phyloP scores from a whole-genome alignment of 2,113 vertebrate species.

The Siniperca chuatsi region DNA sequence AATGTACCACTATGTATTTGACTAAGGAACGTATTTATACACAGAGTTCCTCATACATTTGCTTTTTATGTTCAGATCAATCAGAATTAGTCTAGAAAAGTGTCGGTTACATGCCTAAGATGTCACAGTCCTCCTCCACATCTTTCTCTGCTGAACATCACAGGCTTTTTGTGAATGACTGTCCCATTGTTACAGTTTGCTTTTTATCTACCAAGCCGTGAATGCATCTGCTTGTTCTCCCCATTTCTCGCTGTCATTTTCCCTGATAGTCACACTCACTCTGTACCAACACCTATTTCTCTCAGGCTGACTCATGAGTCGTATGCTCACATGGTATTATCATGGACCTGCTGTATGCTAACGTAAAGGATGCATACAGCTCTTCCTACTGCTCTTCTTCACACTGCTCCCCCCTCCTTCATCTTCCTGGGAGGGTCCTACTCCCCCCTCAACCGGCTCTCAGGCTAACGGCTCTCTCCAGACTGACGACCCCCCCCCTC shows the following conservation, averaged over 20 bases:
- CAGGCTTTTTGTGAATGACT: conserved; percentile 73
- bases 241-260: conserved; percentile 43
- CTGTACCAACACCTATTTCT: conserved; percentile 55
- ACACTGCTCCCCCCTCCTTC: too few species aligned
- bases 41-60: neutral
- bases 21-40: neutral
- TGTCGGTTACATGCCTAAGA: conserved; percentile 63
- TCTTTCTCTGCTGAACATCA: conserved; percentile 68
- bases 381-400: too few species aligned
- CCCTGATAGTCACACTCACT: conserved; percentile 35
- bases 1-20: neutral
- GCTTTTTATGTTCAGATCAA: conserved; percentile 4
- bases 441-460: too few species aligned
- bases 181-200: conserved; percentile 67
- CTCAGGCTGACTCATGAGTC: conserved; percentile 57
- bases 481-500: too few species aligned
- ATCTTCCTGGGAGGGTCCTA: too few species aligned
- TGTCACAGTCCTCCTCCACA: conserved; percentile 56
- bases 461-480: too few species aligned
- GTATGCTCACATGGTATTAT: conserved; percentile 47
- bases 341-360: too few species aligned
- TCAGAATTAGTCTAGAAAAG: conserved; percentile 37
- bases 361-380: too few species aligned
- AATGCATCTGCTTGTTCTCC: conserved; percentile 56
- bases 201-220: conserved; percentile 58